Base-by-base conservation (phyloP, 2,113 vertebrate species). In the Festucalex cinctus region DNA sequence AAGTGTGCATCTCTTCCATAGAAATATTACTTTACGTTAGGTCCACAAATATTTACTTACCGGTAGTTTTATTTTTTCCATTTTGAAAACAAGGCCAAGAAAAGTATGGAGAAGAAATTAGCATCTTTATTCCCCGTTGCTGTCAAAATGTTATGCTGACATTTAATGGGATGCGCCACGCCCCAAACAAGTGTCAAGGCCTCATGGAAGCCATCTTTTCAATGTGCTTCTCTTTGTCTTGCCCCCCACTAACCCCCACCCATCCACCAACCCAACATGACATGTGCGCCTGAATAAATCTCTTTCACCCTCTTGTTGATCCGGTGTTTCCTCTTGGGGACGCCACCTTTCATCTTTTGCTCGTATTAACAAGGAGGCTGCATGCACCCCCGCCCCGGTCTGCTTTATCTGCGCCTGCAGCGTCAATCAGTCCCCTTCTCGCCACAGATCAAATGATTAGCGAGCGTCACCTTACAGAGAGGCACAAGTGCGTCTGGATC, bases 241-340 rank as follows among this genome's bases (percentile, higher is more conserved):
- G 24, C 69, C 66, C 66, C 67, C 63, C 49, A 13, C n/a, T n/a
- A n/a, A n/a, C 43, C 13, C 39, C 48, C 51, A 65, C 49, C 49
- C 22, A 3, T 3, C 51, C 22, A 54, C 28, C 35, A 39, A 58
- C 41, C 61, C 51, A 54, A 44, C 53, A 69, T 84, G 82, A 83
- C 78, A 83, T 73, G 74, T 63, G 73, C 80, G 44, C 69, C 59
- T 53, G 69, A 80, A 83, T 79, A 48, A 77, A 87, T 82, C 64
- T 58, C 63, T 79, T 71, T 74, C 68, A 61, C 71, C 71, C 65
- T 70, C 70, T 72, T 73, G 71, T 70, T 81, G 72, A 65, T 73
- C 59, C 60, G 58, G 65, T 70, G 22, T 76, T 79, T 79, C 68
- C 84, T 76, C 87, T 36, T 6, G 75, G 77, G 81, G 41, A 73